Percentiles rank a stretch among this genome's conserved stretches.
Evolutionary conservation across 2,797 vertebrate species (phyloP).

Genomic region (Myripristis murdjan): DNA sequence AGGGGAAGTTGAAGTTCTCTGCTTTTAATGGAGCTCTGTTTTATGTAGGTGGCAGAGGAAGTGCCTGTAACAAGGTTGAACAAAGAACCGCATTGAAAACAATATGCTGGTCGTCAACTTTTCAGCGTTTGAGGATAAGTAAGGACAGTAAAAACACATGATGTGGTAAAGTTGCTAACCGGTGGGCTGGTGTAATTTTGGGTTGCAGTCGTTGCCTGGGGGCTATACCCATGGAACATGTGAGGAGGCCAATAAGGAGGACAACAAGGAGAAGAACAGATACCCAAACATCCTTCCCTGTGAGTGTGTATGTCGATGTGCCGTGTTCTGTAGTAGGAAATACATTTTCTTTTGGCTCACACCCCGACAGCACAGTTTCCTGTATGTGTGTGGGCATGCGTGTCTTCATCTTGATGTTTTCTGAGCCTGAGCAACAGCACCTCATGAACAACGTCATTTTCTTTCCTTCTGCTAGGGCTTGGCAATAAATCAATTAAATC

Average conservation of each 20-base stretch:
- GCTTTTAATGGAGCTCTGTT: slow-evolving; percentile 61
- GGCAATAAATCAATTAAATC: too few species aligned
- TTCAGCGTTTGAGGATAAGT: slow-evolving; percentile 1
- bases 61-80: slow-evolving; percentile 40
- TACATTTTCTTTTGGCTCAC: slow-evolving; percentile 26
- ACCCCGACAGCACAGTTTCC: slow-evolving; percentile 54
- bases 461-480: neutral
- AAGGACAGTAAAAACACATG: neutral
- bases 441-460: neutral
- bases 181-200: slow-evolving; percentile 23
- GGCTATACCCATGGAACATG: slow-evolving; percentile 91
- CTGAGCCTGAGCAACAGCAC: neutral
- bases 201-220: slow-evolving; percentile 89
- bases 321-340: neutral
- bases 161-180: neutral
- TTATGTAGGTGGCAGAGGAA: slow-evolving; percentile 71
- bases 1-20: slow-evolving; percentile 72
- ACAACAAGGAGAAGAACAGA: slow-evolving; percentile 98
- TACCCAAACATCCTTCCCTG: slow-evolving; percentile 98
- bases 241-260: slow-evolving; percentile 95
- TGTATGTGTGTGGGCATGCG: slow-evolving; percentile 26
- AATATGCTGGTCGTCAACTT: slow-evolving; percentile 13
- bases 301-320: slow-evolving; percentile 81
- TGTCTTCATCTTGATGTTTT: neutral
- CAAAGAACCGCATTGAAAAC: slow-evolving; percentile 46